Percentiles rank a stretch among this genome's conserved stretches.
Evolutionary conservation across 2,797 vertebrate species (phyloP).

Genomic region (Siniperca obscura): DNA sequence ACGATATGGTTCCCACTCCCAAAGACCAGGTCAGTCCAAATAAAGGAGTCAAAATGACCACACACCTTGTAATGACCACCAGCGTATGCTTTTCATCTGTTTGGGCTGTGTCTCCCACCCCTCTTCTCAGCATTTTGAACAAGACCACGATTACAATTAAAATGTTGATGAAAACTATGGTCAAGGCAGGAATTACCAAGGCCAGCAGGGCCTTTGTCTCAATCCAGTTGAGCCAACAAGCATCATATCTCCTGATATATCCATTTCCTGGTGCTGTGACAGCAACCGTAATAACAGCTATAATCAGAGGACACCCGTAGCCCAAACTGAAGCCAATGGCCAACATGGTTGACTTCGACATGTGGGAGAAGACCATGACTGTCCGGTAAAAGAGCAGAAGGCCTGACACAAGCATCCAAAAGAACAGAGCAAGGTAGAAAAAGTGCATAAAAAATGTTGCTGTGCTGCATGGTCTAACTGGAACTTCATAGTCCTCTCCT

Average conservation of each 20-base stretch:
- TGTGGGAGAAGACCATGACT: constrained; percentile 89
- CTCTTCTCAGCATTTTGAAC: constrained; percentile 89
- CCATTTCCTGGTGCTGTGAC: constrained; percentile 82
- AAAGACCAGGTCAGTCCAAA: constrained; percentile 94
- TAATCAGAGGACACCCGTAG: constrained; percentile 89
- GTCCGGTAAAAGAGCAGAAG: constrained; percentile 92
- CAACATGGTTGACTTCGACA: constrained; percentile 89
- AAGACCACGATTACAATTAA: constrained; percentile 88
- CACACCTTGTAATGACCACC: constrained; percentile 88
- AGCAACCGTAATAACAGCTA: constrained; percentile 88
- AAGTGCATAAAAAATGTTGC: constrained; percentile 93
- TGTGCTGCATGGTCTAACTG: constrained; percentile 78
- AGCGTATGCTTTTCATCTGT: constrained; percentile 86
- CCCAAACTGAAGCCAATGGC: constrained; percentile 87
- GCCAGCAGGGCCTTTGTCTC: constrained; percentile 89
- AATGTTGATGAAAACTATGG: constrained; percentile 88
- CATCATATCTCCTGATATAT: constrained; percentile 74
- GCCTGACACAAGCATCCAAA: constrained; percentile 94
- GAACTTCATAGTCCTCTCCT: constrained; percentile 42
- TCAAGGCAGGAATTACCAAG: constrained; percentile 88
- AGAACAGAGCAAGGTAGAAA: constrained; percentile 94
- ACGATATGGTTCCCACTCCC: constrained; percentile 86
- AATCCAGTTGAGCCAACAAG: constrained; percentile 92
- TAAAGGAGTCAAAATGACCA: constrained; percentile 91
- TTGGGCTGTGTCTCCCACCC: constrained; percentile 82